Percentiles rank a stretch among this genome's conserved stretches.
phyloP scores from a whole-genome alignment of 37 sponge, comb jelly and placozoan genomes.

The Chondrosia reniformis region DNA sequence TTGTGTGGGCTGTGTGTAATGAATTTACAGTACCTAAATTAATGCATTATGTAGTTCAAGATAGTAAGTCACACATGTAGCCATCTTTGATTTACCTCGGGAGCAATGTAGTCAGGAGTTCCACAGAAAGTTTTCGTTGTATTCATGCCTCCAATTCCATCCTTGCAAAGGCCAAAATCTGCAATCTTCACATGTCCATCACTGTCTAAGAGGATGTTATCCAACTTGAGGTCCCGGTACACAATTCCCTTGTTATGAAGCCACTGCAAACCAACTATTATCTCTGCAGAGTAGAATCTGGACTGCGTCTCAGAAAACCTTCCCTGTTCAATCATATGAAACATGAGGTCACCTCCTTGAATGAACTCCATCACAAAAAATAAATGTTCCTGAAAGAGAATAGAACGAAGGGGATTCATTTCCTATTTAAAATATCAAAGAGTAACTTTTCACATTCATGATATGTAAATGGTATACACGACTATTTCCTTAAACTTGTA shows the following conservation, averaged over 20 bases:
- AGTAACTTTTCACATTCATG: too few relatives aligned
- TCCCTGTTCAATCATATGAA: conserved; percentile 88
- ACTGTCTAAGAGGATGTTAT: conserved; percentile 88
- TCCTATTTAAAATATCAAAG: too few relatives aligned
- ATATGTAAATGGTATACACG: too few relatives aligned
- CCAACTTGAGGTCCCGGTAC: conserved; percentile 94
- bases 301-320: conserved; percentile 77
- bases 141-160: conserved; percentile 68
- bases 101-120: conserved; percentile 98
- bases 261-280: conserved; percentile 73
- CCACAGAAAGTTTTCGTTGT: conserved; percentile 97
- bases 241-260: conserved; percentile 82
- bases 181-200: conserved; percentile 98
- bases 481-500: too few relatives aligned
- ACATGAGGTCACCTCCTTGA: conserved; percentile 95
- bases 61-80: neutral
- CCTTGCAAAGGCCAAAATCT: conserved; percentile 98
- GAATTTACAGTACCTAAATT: too few relatives aligned
- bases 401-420: too few relatives aligned
- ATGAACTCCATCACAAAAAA: conserved; percentile 98
- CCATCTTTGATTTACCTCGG: conserved; percentile 69
- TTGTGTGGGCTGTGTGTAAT: too few relatives aligned
- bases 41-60: too few relatives aligned
- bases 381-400: conserved; percentile 64
- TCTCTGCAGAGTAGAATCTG: conserved; percentile 94